Evolutionary conservation across 2,888 invertebrate genomes (phyloP).

Genomic region (Andrena chrysosceles): DNA sequence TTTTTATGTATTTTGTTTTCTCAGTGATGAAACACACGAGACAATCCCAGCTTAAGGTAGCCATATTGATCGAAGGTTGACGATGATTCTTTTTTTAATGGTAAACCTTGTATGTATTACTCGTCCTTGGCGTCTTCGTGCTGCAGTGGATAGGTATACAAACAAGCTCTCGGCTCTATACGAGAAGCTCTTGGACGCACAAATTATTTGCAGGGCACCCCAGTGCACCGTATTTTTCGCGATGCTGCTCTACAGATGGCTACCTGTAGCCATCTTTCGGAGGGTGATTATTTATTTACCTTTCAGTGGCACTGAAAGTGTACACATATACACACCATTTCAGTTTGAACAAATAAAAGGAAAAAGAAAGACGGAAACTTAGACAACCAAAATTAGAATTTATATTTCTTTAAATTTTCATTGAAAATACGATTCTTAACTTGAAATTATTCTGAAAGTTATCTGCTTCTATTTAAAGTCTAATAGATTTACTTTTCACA

Average conservation of each 20-base stretch:
- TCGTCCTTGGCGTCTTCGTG: slow-evolving; percentile 18
- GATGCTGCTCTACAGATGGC: not conserved
- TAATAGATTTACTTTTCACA: too few relatives aligned
- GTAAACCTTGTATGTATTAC: slow-evolving; percentile 28
- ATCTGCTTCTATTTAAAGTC: too few relatives aligned
- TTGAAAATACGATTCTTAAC: too few relatives aligned
- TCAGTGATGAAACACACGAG: not conserved
- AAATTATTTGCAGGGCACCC: slow-evolving; percentile 62
- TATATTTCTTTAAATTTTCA: too few relatives aligned
- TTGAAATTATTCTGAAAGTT: too few relatives aligned
- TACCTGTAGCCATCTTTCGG: not conserved
- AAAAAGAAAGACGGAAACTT: not conserved
- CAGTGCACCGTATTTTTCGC: slow-evolving; percentile 29
- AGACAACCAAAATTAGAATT: not conserved
- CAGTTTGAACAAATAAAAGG: not conserved
- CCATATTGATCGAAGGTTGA: slow-evolving; percentile 28
- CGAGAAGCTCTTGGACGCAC: slow-evolving; percentile 49
- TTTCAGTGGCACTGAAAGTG: slow-evolving; percentile 29
- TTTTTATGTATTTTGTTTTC: not conserved
- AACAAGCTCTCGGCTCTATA: slow-evolving; percentile 46
- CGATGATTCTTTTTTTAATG: slow-evolving; percentile 43
- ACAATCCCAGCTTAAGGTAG: slow-evolving; percentile 8
- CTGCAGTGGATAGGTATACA: slow-evolving; percentile 21
- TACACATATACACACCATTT: not conserved
- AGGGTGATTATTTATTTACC: slow-evolving; percentile 39